Base-by-base conservation (phyloP, 2,888 invertebrate species). In the Heterodera filipjevi region DNA sequence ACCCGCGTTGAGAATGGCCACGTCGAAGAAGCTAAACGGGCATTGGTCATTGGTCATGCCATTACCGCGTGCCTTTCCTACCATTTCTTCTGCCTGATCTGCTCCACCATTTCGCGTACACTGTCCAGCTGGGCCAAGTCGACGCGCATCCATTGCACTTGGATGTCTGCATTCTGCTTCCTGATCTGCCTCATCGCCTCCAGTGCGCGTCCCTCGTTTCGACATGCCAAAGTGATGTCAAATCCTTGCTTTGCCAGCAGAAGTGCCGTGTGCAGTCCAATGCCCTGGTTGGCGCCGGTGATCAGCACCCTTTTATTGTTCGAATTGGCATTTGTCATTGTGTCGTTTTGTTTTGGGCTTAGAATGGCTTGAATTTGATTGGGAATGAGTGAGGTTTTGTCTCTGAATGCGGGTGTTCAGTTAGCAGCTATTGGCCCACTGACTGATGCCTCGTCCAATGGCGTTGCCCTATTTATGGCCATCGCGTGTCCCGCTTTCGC, bases 281-380 rank as follows among this genome's bases (percentile, higher is more conserved):
- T 81, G 70, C 81, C 81, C 66, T 81, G 81, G 68, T 81, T 81
- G 59, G 70, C 81, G n/a, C 81, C 81, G n/a, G 81, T 81, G 68
- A 81, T 76, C 35, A 81, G 66, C 16, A 77, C 81, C 32, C 59
- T 46, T 39, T 75, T 75, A 10, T 75, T 74, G 30, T 32, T 74
- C 22, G 39, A 39, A 39, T 39, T 71, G 27, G 44, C 19, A 8
- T 68, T 68, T 3, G 30, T 33, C 49, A 53, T 72, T 16, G 30
- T 30, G 19, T 44, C 22, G 59, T 33, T 59, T 10, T 10, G 59
- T 10, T 10, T 53, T 59, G 27, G 59, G 59, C 10, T 59, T 27
- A 59, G 53, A 3, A 19, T 44, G 5, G 44, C 44, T 44, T 44
- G 44, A n/a, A n/a, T n/a, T n/a, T n/a, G n/a, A n/a, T n/a, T n/a